phyloP scores from a whole-genome alignment of 2,888 invertebrate species.

The Lasius fuliginosus region DNA sequence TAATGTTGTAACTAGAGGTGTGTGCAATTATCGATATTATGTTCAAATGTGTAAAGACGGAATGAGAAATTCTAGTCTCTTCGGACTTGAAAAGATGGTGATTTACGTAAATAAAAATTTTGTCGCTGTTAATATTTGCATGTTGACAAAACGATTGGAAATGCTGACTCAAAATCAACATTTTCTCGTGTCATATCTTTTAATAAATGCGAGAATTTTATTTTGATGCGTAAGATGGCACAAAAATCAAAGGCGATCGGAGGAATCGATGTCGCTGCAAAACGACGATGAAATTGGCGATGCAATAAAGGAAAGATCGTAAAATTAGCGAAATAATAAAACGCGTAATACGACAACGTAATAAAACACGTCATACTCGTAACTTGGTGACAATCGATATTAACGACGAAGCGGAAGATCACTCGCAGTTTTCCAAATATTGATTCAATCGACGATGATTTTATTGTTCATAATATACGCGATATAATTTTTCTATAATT shows the following conservation, averaged over 20 bases:
- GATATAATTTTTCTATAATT: too few relatives aligned
- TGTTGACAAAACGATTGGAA: not conserved
- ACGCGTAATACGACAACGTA: too few relatives aligned
- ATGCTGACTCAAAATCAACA: not conserved
- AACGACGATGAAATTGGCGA: too few relatives aligned
- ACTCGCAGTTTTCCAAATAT: too few relatives aligned
- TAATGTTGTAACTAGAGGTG: not conserved
- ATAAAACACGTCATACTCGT: too few relatives aligned
- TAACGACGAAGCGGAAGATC: too few relatives aligned
- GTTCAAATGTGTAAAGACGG: not conserved
- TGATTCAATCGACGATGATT: too few relatives aligned
- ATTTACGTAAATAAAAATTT: not conserved
- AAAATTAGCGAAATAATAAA: too few relatives aligned
- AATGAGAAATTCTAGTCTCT: not conserved
- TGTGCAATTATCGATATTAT: not conserved
- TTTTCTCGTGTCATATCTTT: not conserved
- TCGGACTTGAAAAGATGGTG: not conserved
- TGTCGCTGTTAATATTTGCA: slow-evolving; percentile 8
- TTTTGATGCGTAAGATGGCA: not conserved
- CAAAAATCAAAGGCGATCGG: not conserved
- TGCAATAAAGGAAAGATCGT: too few relatives aligned
- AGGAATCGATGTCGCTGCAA: too few relatives aligned
- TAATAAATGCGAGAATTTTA: not conserved
- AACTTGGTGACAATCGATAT: too few relatives aligned
- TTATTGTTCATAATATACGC: too few relatives aligned